Evolutionary conservation across 2,888 invertebrate species (phyloP).

Genomic region (Brenthis ino): DNA sequence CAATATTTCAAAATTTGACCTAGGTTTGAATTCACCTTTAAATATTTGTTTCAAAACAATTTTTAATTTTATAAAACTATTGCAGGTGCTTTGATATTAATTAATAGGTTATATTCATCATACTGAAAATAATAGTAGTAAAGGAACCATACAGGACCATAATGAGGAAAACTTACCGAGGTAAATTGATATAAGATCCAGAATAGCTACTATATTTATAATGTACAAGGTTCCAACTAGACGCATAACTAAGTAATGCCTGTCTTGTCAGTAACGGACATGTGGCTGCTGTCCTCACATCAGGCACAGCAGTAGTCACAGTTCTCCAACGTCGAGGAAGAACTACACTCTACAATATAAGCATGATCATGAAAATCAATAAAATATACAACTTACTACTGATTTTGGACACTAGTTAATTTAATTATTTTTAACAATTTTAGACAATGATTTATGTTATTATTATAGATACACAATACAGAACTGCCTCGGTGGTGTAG

Average conservation of each 20-base stretch:
- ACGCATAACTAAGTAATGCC: conserved; percentile 88
- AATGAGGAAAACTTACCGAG: conserved; percentile 81
- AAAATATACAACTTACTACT: no score
- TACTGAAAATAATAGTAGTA: not conserved
- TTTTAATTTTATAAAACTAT: conserved; percentile 4
- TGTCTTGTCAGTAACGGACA: conserved; percentile 83
- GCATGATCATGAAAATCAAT: not conserved
- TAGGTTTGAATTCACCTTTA: conserved; percentile 17
- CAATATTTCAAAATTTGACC: conserved; percentile 9
- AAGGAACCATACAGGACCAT: no score
- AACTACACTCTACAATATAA: conserved; percentile 86
- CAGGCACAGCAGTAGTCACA: conserved; percentile 83
- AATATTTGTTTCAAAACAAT: not conserved
- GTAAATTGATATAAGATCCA: conserved; percentile 92
- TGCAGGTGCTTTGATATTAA: not conserved
- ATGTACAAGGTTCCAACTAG: conserved; percentile 94
- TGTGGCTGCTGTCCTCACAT: conserved; percentile 77
- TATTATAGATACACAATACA: no score
- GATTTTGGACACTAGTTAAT: no score
- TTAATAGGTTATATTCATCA: not conserved
- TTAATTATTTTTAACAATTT: no score
- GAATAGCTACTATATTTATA: conserved; percentile 96
- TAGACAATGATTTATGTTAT: no score
- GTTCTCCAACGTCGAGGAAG: conserved; percentile 91
- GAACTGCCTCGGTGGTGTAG: no score